These are phyloP conservation scores for Cryptosula pallasiana DNA, from an alignment of 2,888 invertebrate genomes.

Conservation along the genomic window DNA sequence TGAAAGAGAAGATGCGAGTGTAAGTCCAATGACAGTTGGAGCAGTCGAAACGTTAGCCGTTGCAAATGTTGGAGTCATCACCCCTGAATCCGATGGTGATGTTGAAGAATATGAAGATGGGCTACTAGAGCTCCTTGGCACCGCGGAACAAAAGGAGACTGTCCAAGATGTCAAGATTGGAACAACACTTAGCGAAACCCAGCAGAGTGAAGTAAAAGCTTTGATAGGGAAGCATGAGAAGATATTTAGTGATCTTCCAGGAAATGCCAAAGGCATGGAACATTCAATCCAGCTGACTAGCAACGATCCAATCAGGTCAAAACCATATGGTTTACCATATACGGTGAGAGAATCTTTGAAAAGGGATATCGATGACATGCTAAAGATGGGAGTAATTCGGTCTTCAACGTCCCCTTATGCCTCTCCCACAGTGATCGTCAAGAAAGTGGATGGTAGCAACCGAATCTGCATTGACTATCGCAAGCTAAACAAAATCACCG, in stretches of 20 bases:
- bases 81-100: neutral
- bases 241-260: constrained; percentile 26
- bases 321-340: constrained; percentile 29
- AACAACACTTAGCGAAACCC: neutral
- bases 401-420: constrained; percentile 30
- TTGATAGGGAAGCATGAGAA: neutral
- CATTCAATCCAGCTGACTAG: constrained; percentile 23
- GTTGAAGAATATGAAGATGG: neutral
- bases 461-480: constrained; percentile 33
- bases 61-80: constrained; percentile 16
- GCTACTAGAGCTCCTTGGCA: neutral
- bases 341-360: constrained; percentile 26
- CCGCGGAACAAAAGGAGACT: neutral
- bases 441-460: constrained; percentile 29
- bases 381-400: constrained; percentile 30
- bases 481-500: constrained; percentile 29
- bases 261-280: neutral
- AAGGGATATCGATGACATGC: constrained; percentile 29
- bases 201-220: neutral
- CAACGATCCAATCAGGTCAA: constrained; percentile 21
- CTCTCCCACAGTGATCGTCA: constrained; percentile 30
- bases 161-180: neutral
- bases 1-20: constrained; percentile 17
- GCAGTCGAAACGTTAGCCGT: neutral
- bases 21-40: neutral